A percentile compares a stretch with the other conserved stretches of the same genome.
Conservation (phyloP, 2,797 vertebrate species). For the Psittacula echo region DNA sequence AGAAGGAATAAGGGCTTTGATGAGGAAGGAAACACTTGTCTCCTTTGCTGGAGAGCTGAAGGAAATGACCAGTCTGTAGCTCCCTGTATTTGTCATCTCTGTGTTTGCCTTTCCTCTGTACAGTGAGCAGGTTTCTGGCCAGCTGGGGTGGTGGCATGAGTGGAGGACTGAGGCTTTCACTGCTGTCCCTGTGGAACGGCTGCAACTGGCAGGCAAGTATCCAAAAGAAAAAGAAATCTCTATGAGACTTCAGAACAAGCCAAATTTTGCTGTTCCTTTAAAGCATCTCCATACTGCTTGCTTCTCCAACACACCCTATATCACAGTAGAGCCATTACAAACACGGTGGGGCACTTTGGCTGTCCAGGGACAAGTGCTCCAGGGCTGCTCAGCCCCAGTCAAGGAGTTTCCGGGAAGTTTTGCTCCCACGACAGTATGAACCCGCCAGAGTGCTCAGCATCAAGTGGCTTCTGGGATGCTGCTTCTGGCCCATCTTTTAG, state of each 20-base stretch:
- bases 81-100: neutral
- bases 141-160: neutral
- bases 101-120: neutral
- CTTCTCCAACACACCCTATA: rapidly evolving
- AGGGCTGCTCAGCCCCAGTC: rapidly evolving
- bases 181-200: rapidly evolving
- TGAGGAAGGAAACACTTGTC: neutral
- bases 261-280: neutral
- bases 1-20: neutral
- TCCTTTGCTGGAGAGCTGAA: neutral
- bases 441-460: neutral
- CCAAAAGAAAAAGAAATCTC: neutral
- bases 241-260: neutral
- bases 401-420: neutral
- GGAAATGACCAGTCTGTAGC: rapidly evolving
- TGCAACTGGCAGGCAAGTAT: neutral
- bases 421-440: rapidly evolving
- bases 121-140: neutral
- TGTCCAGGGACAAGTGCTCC: neutral
- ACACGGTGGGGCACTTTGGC: rapidly evolving
- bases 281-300: rapidly evolving
- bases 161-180: rapidly evolving
- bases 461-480: neutral
- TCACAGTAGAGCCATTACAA: rapidly evolving
- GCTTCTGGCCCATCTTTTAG: neutral